Evolutionary conservation across 2,797 vertebrate species (phyloP).

Genomic region (Zalophus californianus): DNA sequence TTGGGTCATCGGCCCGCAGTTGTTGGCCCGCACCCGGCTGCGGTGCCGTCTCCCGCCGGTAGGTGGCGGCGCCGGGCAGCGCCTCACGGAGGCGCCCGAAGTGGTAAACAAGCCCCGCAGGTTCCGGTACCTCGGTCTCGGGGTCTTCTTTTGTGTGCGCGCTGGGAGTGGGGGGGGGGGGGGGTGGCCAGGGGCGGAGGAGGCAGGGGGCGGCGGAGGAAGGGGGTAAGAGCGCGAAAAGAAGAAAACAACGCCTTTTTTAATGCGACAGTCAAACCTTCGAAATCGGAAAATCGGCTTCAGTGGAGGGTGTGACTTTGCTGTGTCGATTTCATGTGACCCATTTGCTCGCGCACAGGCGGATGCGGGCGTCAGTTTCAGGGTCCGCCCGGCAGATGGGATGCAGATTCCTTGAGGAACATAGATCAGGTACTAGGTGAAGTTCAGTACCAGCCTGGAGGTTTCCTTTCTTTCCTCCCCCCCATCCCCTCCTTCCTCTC

Average conservation of each 20-base stretch:
- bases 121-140: background rate
- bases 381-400: background rate
- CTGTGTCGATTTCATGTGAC: background rate
- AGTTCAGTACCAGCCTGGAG: background rate
- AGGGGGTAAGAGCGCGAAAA: too few species aligned
- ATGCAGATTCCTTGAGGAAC: background rate
- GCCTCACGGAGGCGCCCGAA: background rate
- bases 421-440: fast-evolving
- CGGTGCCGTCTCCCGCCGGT: slow-evolving; percentile 6
- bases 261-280: background rate
- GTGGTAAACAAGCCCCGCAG: slow-evolving; percentile 67
- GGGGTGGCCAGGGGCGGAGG: background rate
- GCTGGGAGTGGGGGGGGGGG: fast-evolving
- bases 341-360: fast-evolving
- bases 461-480: too few species aligned
- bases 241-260: background rate
- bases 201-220: too few species aligned
- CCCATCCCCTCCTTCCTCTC: fast-evolving
- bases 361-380: background rate
- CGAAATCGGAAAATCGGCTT: background rate
- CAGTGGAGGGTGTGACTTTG: slow-evolving; percentile 9
- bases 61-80: slow-evolving; percentile 69
- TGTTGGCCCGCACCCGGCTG: background rate
- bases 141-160: background rate
- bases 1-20: slow-evolving; percentile 75